Base-by-base conservation (phyloP, 92 coral and sea anemone species). In the Palythoa heliodiscus region DNA sequence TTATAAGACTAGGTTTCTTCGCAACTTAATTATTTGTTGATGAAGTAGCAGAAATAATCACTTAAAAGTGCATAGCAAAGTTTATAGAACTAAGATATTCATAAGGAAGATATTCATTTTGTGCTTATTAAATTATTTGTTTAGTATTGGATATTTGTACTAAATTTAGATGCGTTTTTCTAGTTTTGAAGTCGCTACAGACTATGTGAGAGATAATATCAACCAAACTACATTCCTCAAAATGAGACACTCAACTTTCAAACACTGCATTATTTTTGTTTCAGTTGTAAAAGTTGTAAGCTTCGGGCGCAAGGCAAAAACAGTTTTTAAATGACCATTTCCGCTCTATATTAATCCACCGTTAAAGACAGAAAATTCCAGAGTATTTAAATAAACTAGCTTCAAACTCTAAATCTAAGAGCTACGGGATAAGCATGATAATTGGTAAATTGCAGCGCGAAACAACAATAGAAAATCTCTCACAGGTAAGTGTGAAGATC, bases 271-370 rank as follows among this genome's bases (percentile, higher is more conserved):
- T 66, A 80, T 47, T 11, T 74, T 64, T 19, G 57, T 52, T 54
- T 39, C 24, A 48, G 25, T 48, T 22, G 7, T 14, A 16, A 3
- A 14, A 60, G 66, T 22, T 16, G 5, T n/a, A 10, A 5, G 29
- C 64, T 3, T 43, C 66, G 23, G 53, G 68, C 81, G 25, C 23
- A 23, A 29, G 52, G 82, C 66, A 80, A 78, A 63, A 64, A 29
- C 40, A n/a, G 19, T 64, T 63, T 80, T 80, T 61, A 50, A 40
- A 64, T n/a, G 74, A 23, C 23, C 47, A 53, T 54, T 76, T 79
- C 72, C 73, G 84, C 37, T 11, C 19, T 19, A 63, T 66, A 22
- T 53, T 54, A 9, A 15, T 23, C 63, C 23, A 37, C 68, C 67
- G 23, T 37, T 76, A 37, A 54, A 53, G 16, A 13, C 29, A 14